A percentile compares a stretch with the other conserved stretches of the same genome.
Conservation (phyloP, 2,113 vertebrate genomes). For the Petrocephalus zakoni region DNA sequence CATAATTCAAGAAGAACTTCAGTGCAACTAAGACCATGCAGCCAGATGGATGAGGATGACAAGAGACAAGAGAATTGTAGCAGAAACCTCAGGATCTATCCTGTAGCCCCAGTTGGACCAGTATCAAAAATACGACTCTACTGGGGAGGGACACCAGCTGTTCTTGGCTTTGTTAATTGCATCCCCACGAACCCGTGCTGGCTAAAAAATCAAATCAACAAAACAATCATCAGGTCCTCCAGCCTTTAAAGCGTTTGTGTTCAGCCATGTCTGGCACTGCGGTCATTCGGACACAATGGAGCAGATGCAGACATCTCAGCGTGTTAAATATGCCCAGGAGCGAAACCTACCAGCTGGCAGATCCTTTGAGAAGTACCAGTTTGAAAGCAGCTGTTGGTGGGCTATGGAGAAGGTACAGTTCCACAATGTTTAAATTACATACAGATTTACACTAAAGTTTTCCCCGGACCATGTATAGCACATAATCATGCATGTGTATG, state of each 20-base stretch:
- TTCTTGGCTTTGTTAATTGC: neutral
- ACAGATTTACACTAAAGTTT: neutral
- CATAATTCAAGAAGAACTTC: neutral
- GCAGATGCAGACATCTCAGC: conserved; percentile 2
- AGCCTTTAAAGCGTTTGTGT: conserved; percentile 1
- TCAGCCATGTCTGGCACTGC: neutral
- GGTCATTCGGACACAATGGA: neutral
- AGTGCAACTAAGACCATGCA: neutral
- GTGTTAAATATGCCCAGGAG: neutral
- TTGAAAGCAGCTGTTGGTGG: neutral
- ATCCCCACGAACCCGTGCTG: conserved; percentile 1
- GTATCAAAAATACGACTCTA: neutral
- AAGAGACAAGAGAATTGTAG: neutral
- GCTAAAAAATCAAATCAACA: conserved; percentile 6
- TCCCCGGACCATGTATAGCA: neutral
- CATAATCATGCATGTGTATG: neutral
- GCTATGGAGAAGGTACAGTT: neutral
- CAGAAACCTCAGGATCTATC: neutral
- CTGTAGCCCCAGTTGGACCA: neutral
- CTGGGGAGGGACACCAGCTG: conserved; percentile 7
- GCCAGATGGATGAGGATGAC: neutral
- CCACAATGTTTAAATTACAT: neutral
- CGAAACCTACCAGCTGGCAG: neutral
- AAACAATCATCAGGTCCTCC: neutral
- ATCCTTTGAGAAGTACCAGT: neutral